These are phyloP conservation scores for Anisognathus igniventris DNA, from an alignment of 2,797 vertebrate genomes.

Conservation along the genomic window DNA sequence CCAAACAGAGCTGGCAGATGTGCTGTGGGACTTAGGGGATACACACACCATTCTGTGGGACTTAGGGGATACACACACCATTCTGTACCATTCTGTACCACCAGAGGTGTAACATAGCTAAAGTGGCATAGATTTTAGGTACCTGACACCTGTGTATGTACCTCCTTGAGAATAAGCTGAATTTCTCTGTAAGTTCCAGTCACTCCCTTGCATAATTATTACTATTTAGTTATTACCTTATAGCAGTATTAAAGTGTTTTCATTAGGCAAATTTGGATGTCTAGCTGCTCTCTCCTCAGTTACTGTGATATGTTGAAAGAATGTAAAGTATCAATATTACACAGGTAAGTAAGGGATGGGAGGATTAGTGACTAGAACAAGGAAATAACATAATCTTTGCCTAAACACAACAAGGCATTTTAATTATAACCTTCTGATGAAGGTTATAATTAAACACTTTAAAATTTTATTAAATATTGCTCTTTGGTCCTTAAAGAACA, in stretches of 20 bases:
- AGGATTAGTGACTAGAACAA: not conserved
- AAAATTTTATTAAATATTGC: not conserved
- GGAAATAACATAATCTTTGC: not conserved
- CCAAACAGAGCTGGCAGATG: not conserved
- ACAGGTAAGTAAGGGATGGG: not conserved
- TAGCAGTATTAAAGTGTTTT: not conserved
- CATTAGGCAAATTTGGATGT: not conserved
- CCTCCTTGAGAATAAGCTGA: not conserved
- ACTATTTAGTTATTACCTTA: not conserved
- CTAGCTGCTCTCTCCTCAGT: not conserved
- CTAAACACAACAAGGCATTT: not conserved
- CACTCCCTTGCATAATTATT: not conserved
- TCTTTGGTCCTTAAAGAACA: not conserved
- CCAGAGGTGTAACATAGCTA: not conserved
- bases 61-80: not conserved
- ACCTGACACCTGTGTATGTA: not conserved
- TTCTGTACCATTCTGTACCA: not conserved
- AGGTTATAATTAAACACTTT: too few species aligned
- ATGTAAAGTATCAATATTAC: not conserved
- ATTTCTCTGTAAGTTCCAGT: not conserved
- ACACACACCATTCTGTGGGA: not conserved
- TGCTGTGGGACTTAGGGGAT: not conserved
- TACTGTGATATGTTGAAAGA: not conserved
- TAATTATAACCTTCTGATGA: not conserved
- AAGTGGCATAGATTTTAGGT: not conserved